Conservation (phyloP, 2,888 invertebrate species). For the Pherbina coryleti region DNA sequence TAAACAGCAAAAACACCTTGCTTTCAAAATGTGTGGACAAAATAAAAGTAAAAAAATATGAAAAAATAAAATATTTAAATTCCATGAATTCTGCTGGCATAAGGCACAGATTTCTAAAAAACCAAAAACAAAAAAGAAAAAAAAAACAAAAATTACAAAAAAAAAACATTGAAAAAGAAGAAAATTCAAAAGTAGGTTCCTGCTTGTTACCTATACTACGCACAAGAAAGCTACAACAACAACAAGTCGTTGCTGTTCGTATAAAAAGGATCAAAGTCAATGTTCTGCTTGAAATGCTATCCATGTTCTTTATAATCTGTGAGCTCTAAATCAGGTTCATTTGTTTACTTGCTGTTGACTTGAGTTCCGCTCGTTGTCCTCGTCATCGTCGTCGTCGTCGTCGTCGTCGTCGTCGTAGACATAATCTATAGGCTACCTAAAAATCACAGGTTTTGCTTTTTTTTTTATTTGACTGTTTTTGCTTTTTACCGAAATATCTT, state of each 20-base stretch:
- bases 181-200: not conserved
- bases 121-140: not conserved
- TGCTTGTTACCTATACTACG: conserved; percentile 11
- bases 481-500: conserved; percentile 4
- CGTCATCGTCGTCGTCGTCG: not conserved
- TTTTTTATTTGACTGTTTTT: not conserved
- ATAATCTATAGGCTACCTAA: no score
- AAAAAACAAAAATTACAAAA: conserved; percentile 10
- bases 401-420: not conserved
- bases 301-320: not conserved
- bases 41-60: not conserved
- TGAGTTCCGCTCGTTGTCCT: not conserved
- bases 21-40: not conserved
- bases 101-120: not conserved
- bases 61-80: not conserved
- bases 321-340: not conserved
- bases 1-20: conserved; percentile 7
- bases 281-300: conserved; percentile 10
- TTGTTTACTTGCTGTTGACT: not conserved
- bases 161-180: not conserved
- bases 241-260: not conserved
- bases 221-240: conserved; percentile 14
- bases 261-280: conserved; percentile 28
- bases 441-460: not conserved
- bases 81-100: conserved; percentile 12